Evolutionary conservation across 2,888 invertebrate species (phyloP).

Genomic region (Tetheella fluctuosa): DNA sequence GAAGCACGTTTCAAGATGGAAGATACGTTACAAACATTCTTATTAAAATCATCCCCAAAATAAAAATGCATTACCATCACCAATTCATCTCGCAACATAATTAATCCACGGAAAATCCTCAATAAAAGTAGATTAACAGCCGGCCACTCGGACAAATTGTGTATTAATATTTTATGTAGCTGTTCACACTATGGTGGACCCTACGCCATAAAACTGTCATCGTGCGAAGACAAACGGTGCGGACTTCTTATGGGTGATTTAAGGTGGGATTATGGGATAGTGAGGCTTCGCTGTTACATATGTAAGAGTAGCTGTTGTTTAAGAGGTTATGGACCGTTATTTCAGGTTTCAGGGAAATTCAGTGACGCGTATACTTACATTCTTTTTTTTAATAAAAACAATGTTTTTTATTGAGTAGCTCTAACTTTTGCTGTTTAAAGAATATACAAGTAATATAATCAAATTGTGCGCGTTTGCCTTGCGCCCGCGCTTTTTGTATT

Average conservation of each 20-base stretch:
- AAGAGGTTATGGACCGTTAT: neutral
- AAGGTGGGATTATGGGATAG: constrained; percentile 67
- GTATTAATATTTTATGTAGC: constrained; percentile 82
- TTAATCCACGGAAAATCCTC: constrained; percentile 68
- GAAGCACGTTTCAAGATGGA: too few species aligned
- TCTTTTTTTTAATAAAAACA: too few species aligned
- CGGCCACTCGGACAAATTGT: constrained; percentile 82
- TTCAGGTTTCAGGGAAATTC: neutral
- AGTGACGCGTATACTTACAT: too few species aligned
- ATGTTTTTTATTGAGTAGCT: too few species aligned
- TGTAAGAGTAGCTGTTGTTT: neutral
- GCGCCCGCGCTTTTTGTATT: too few species aligned
- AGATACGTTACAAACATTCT: too few species aligned
- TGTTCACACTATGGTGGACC: constrained; percentile 64
- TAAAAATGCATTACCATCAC: constrained; percentile 18
- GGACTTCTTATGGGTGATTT: constrained; percentile 79
- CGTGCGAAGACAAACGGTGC: constrained; percentile 70
- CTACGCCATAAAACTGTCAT: constrained; percentile 78
- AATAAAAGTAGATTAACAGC: constrained; percentile 80
- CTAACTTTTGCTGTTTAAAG: too few species aligned
- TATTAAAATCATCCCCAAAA: neutral
- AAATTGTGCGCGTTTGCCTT: too few species aligned
- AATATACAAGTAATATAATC: too few species aligned
- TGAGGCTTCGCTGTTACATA: constrained; percentile 20
- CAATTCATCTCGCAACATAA: constrained; percentile 45